Evolutionary conservation across 2,888 invertebrate genomes (phyloP), one percentile per base, ranked within the genome.

Genomic region (Dinocampus coccinellae): DNA sequence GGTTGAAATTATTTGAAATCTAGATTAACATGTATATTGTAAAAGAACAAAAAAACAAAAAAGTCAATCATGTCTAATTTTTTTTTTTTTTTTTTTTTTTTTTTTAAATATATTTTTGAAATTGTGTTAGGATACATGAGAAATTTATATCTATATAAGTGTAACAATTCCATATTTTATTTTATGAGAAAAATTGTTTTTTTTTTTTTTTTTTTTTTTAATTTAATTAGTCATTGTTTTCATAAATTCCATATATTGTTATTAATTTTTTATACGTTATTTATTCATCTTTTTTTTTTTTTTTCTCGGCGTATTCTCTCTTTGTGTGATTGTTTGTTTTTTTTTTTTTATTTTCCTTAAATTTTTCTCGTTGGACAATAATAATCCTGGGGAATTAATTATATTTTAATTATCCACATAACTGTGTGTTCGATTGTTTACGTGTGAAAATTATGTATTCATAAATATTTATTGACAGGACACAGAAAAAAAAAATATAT

Each of bases 1-100:
- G 24, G 6, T 33, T n/a, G 26, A n/a, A 42, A 53, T 55, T 13
- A 63, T 63, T 69, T 63, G 69, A 63, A 69, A 69, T 69, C 63
- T 63, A 39, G 69, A 42, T 64, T 47, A 33, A 22, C 3, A 60
- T 68, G 47, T 52, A 16, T 16, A 53, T 52, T 58, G 9, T 34
- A 29, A 22, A 33, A 16, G 20, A 11, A n/a, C n/a, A 39, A n/a
- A 39, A 39, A 39, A 39, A 13, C 0, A 39, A 39, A 13, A n/a
- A 13, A n/a, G 3, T 7, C 6, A 47, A 55, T 10, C 55, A 55
- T 55, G 4, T 24, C 24, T 22, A 55, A 55, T 33, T 20, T 34
- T 33, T 60, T 33, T 22, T 34, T 34, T 6, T 2, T 47, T 47
- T 0, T 47, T 6, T n/a, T 60, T 33, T 22, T 34, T 34, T 6